Base-by-base conservation (phyloP, 2,797 vertebrate species). In the Macropodus opercularis region DNA sequence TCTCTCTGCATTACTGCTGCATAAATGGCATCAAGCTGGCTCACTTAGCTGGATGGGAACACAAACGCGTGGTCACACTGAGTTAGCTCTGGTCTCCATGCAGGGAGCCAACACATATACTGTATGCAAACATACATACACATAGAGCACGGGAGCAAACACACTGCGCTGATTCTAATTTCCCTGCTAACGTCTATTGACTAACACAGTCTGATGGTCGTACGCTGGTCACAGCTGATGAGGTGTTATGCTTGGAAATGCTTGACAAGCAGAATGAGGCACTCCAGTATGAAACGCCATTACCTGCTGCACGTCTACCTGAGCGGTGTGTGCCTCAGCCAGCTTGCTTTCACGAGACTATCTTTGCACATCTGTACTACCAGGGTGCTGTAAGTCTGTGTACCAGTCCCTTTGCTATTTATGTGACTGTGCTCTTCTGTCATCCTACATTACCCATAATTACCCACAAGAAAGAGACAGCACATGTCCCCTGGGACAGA, bases 401-500 rank as follows among this genome's bases (percentile, higher is more conserved):
- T 49, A 39, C 58, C 42, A 31, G 49, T 50, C 55, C 54, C 41
- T 75, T 42, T 72, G 39, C 63, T 70, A 44, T 75, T 75, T 65
- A 18, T 71, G 69, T 50, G 36, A 23, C 63, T 22, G 35, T 56
- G 58, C 62, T 72, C 70, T 42, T 70, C 77, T 90, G 87, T 87
- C 87, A 87, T 80, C 68, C 79, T 80, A 79, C 83, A 86, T 90
- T 89, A 89, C 75, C 77, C 77, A 79, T 88, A 89, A 90, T 91
- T 88, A 87, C 71, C 72, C 75, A 79, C 68, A 77, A 77, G 72
- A 75, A 75, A 75, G 75, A 87, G 72, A 75, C 50, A 42, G 73
- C 53, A 36, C 38, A 47, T 22, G 22, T 80, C 83, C 80, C 81
- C 22, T 18, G 71, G 70, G 82, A 83, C 27, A 44, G 34, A 68